phyloP scores from a whole-genome alignment of 2,113 vertebrate species.

The Platichthys stellatus region DNA sequence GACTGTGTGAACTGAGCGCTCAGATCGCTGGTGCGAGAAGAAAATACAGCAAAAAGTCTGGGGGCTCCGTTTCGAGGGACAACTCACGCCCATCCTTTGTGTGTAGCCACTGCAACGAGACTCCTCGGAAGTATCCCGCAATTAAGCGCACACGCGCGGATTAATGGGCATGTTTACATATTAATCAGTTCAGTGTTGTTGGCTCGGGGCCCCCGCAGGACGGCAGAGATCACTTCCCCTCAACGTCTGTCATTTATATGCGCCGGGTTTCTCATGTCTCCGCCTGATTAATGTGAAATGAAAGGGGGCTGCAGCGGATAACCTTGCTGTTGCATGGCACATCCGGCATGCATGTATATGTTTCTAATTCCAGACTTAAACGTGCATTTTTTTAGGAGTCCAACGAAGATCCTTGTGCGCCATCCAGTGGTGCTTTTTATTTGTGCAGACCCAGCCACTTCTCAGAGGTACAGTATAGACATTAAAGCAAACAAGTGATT shows the following conservation, averaged over 20 bases:
- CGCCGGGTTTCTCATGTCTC: conserved; percentile 46
- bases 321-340: conserved; percentile 48
- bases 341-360: conserved; percentile 58
- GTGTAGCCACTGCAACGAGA: conserved; percentile 59
- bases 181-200: conserved; percentile 56
- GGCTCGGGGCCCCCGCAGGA: conserved; percentile 53
- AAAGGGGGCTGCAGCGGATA: conserved; percentile 47
- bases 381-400: conserved; percentile 11
- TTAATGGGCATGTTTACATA: conserved; percentile 69
- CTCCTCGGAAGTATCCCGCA: conserved; percentile 51
- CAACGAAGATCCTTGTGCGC: conserved; percentile 76
- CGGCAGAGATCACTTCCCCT: conserved; percentile 49
- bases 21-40: conserved; percentile 79
- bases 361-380: conserved; percentile 62
- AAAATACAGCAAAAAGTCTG: conserved; percentile 84
- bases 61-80: conserved; percentile 80
- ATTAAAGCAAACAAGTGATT: background rate
- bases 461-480: background rate
- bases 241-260: conserved; percentile 60
- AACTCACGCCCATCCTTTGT: conserved; percentile 87
- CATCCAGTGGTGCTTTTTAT: conserved; percentile 74
- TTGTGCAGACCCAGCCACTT: conserved; percentile 18
- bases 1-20: conserved; percentile 71
- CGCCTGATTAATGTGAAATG: conserved; percentile 59
- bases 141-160: conserved; percentile 53